Percentiles rank a stretch among this genome's conserved stretches.
phyloP scores from a whole-genome alignment of 1,140 invertebrate genomes.

The Cotesia typhae region DNA sequence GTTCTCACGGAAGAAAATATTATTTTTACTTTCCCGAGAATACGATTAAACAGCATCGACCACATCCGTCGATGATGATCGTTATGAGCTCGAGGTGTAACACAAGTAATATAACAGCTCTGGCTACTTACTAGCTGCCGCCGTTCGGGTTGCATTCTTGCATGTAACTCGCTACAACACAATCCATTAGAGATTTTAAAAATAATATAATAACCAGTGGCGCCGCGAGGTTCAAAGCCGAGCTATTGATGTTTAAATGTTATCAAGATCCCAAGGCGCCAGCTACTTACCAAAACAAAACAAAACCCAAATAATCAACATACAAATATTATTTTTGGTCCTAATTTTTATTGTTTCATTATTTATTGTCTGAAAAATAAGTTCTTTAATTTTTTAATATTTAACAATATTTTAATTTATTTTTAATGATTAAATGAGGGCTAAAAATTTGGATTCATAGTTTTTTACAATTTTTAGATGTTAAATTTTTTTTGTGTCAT shows the following conservation, averaged over 20 bases:
- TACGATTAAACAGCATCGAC: conserved; percentile 59
- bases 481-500: too few species aligned
- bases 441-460: too few species aligned
- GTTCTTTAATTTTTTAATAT: too few species aligned
- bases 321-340: background rate
- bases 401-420: too few species aligned
- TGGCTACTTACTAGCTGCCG: conserved; percentile 42
- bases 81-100: conserved; percentile 54
- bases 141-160: conserved; percentile 55
- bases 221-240: conserved; percentile 27
- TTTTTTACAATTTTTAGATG: too few species aligned
- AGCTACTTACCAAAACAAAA: background rate
- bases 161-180: conserved; percentile 49
- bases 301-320: background rate
- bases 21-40: conserved; percentile 47
- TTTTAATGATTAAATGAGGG: too few species aligned
- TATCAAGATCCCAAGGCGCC: conserved; percentile 6
- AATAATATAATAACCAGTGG: conserved; percentile 41
- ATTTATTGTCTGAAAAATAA: too few species aligned
- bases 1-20: conserved; percentile 65
- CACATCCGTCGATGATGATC: conserved; percentile 64
- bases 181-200: conserved; percentile 27
- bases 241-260: conserved; percentile 13
- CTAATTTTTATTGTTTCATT: too few species aligned
- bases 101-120: conserved; percentile 46